phyloP scores from a whole-genome alignment of 2,888 invertebrate species.

The Xylota segnis region DNA sequence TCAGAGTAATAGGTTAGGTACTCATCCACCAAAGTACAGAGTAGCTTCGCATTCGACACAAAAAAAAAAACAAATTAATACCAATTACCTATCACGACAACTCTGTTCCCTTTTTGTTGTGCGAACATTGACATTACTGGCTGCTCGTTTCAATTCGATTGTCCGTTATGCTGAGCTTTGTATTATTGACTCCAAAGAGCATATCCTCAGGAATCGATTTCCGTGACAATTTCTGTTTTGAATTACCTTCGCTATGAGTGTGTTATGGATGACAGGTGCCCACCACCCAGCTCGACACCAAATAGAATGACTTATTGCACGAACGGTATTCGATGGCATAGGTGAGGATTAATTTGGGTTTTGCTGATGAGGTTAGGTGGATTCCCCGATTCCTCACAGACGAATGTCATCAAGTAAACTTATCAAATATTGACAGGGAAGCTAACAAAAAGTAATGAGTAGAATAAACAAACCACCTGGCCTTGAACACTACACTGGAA shows the following conservation, averaged over 20 bases:
- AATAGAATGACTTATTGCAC: constrained; percentile 15
- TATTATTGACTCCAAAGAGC: neutral
- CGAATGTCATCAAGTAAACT: neutral
- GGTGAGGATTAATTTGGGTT: constrained; percentile 39
- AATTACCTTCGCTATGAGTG: constrained; percentile 17
- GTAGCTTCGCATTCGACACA: no score
- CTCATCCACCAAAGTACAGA: no score
- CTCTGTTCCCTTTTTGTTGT: constrained; percentile 1
- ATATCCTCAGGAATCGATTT: constrained; percentile 31
- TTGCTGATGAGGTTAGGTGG: constrained; percentile 20
- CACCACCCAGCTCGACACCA: neutral
- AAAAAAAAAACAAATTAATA: no score
- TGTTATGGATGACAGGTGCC: neutral
- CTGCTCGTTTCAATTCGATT: neutral
- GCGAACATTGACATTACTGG: constrained; percentile 2
- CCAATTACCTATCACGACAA: neutral
- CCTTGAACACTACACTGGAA: neutral
- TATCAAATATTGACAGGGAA: neutral
- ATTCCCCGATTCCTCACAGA: neutral
- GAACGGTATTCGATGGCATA: neutral
- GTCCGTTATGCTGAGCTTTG: neutral
- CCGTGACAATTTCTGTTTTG: constrained; percentile 34
- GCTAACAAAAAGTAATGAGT: neutral
- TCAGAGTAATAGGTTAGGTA: no score
- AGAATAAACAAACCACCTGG: neutral